Conservation (phyloP, 2,888 invertebrate genomes). For the Brachynemurus nebulosus region DNA sequence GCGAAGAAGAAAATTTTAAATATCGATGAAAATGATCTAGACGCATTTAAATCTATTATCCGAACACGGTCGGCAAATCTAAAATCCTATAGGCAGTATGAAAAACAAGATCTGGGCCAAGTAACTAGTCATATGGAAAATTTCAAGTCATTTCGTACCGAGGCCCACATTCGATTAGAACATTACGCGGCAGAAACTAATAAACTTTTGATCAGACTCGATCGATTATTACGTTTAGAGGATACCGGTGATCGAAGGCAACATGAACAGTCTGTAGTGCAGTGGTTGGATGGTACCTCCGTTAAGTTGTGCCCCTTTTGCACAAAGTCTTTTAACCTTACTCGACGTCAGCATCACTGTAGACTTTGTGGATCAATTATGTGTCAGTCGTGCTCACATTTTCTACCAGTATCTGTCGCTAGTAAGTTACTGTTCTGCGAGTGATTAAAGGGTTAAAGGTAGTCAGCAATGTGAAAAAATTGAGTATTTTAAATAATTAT, state of each 20-base stretch:
- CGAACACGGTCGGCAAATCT: slow-evolving; percentile 26
- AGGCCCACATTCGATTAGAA: slow-evolving; percentile 59
- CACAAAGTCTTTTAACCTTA: slow-evolving; percentile 73
- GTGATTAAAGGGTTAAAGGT: too few relatives aligned
- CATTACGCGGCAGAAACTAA: slow-evolving; percentile 90
- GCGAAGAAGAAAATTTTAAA: slow-evolving; percentile 79
- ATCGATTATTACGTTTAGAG: slow-evolving; percentile 70
- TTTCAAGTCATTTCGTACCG: slow-evolving; percentile 53
- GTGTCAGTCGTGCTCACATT: slow-evolving; percentile 83
- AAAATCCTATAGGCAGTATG: slow-evolving; percentile 34
- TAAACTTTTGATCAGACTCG: slow-evolving; percentile 83
- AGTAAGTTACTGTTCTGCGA: too few relatives aligned
- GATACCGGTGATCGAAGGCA: slow-evolving; percentile 60
- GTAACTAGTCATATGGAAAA: slow-evolving; percentile 53
- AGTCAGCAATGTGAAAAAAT: too few relatives aligned
- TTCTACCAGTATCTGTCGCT: slow-evolving; percentile 64
- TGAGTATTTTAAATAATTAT: too few relatives aligned
- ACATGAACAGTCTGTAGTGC: slow-evolving; percentile 61
- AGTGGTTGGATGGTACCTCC: slow-evolving; percentile 86
- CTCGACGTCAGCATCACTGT: slow-evolving; percentile 90
- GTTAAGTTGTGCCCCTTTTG: slow-evolving; percentile 87
- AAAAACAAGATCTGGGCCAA: slow-evolving; percentile 51
- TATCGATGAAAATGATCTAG: slow-evolving; percentile 53
- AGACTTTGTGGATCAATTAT: slow-evolving; percentile 86
- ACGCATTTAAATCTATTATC: slow-evolving; percentile 40